These are phyloP conservation scores for Notodonta ziczac DNA, from an alignment of 2,888 invertebrate species.

Conservation along the genomic window DNA sequence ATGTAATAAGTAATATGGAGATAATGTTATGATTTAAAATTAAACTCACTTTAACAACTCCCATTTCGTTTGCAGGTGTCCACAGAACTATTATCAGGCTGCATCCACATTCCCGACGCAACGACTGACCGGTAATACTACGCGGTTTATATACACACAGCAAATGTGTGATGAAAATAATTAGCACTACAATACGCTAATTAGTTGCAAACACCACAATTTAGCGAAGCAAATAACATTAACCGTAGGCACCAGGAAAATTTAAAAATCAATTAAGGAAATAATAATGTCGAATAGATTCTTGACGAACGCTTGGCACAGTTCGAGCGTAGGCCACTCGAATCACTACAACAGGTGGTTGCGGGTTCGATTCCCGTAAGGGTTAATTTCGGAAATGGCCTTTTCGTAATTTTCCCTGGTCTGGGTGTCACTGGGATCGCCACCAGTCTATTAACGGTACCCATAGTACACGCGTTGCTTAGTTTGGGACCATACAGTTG, in stretches of 20 bases:
- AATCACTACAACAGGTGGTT: too few relatives aligned
- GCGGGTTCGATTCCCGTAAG: too few relatives aligned
- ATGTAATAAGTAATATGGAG: too few relatives aligned
- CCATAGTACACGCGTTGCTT: too few relatives aligned
- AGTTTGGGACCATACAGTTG: too few relatives aligned
- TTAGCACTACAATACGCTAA: constrained; percentile 22
- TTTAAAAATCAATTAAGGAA: neutral
- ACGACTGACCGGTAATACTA: neutral
- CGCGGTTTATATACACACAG: neutral
- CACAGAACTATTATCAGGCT: neutral
- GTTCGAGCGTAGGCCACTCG: too few relatives aligned
- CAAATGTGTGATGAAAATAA: constrained; percentile 22
- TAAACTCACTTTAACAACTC: constrained; percentile 22
- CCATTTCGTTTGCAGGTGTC: constrained; percentile 14
- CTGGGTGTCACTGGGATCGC: too few relatives aligned
- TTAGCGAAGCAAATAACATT: constrained; percentile 33
- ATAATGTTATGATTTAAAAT: too few relatives aligned
- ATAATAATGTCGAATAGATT: neutral
- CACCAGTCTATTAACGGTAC: too few relatives aligned
- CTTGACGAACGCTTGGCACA: too few relatives aligned
- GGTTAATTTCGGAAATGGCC: too few relatives aligned
- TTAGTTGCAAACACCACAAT: constrained; percentile 27
- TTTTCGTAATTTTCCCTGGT: too few relatives aligned
- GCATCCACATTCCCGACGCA: neutral
- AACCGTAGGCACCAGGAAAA: constrained; percentile 10